phyloP scores from a whole-genome alignment of 2,113 vertebrate genomes.

The Tetrao urogallus region DNA sequence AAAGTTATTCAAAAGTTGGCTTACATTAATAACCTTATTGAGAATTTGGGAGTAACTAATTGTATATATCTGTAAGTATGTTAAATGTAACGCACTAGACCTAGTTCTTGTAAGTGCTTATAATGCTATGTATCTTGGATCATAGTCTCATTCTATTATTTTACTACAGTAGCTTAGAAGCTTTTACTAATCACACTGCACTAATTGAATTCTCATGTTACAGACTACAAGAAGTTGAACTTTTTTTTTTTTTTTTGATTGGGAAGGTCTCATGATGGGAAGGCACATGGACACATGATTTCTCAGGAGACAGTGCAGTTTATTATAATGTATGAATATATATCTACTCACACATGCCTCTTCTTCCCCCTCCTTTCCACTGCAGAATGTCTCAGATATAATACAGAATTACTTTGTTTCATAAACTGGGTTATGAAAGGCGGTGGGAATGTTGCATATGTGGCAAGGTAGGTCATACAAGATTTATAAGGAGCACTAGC shows the following conservation, averaged over 20 bases:
- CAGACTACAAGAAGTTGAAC: constrained; percentile 53
- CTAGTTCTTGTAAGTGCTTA: not conserved
- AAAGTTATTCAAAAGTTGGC: constrained; percentile 6
- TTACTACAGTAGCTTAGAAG: constrained; percentile 25
- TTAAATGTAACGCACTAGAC: constrained; percentile 10
- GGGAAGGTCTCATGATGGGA: constrained; percentile 39
- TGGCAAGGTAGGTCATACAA: constrained; percentile 32
- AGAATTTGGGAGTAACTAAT: not conserved
- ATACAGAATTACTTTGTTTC: constrained; percentile 57
- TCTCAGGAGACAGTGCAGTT: constrained; percentile 36
- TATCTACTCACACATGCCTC: constrained; percentile 8
- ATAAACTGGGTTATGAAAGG: constrained; percentile 56
- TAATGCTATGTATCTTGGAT: constrained; percentile 30
- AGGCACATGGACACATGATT: constrained; percentile 8
- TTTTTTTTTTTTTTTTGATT: constrained; percentile 31
- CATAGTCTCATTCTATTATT: constrained; percentile 51
- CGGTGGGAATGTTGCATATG: not conserved
- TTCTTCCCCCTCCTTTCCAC: constrained; percentile 32
- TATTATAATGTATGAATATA: constrained; percentile 41
- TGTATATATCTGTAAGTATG: not conserved
- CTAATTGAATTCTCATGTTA: constrained; percentile 77
- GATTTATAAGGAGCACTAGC: constrained; percentile 24
- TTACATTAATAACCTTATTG: constrained; percentile 11
- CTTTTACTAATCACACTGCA: constrained; percentile 60
- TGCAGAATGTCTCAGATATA: constrained; percentile 47